phyloP scores from a whole-genome alignment of 2,888 invertebrate species.

The Drosophila ustulata region DNA sequence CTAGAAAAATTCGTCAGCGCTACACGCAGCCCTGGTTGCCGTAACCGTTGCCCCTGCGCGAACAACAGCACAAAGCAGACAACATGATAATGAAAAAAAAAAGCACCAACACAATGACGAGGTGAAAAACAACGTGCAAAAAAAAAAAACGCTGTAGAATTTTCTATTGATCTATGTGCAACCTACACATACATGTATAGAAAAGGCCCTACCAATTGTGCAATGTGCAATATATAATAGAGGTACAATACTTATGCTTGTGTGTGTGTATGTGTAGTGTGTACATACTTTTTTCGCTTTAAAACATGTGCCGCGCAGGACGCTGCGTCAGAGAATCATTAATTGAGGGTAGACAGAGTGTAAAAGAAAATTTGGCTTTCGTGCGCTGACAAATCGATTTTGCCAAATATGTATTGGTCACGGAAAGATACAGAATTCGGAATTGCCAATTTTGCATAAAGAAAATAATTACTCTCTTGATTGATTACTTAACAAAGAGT shows the following conservation, averaged over 20 bases:
- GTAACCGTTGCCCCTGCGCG: conserved; percentile 66
- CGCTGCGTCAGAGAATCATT: conserved; percentile 63
- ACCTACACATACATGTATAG: conserved; percentile 6
- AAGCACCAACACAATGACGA: conserved; percentile 53
- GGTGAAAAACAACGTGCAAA: conserved; percentile 55
- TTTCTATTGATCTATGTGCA: conserved; percentile 70
- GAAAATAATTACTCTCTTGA: conserved; percentile 30
- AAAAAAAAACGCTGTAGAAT: conserved; percentile 58
- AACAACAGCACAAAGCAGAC: conserved; percentile 60
- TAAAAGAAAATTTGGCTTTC: conserved; percentile 29
- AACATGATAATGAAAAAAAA: conserved; percentile 49
- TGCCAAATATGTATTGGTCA: conserved; percentile 41
- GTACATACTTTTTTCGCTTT: conserved; percentile 29
- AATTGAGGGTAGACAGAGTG: conserved; percentile 32
- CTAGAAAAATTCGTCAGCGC: conserved; percentile 71
- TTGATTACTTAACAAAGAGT: conserved; percentile 71
- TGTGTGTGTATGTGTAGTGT: conserved; percentile 10
- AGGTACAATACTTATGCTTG: background rate
- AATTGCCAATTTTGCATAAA: conserved; percentile 14
- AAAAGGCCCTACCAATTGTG: conserved; percentile 45
- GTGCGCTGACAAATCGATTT: conserved; percentile 63
- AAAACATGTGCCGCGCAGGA: conserved; percentile 77
- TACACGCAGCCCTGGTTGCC: conserved; percentile 64
- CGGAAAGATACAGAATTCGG: background rate
- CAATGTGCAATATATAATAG: conserved; percentile 32